Conservation (phyloP, 1,140 invertebrate species). For the Monochamus saltuarius region DNA sequence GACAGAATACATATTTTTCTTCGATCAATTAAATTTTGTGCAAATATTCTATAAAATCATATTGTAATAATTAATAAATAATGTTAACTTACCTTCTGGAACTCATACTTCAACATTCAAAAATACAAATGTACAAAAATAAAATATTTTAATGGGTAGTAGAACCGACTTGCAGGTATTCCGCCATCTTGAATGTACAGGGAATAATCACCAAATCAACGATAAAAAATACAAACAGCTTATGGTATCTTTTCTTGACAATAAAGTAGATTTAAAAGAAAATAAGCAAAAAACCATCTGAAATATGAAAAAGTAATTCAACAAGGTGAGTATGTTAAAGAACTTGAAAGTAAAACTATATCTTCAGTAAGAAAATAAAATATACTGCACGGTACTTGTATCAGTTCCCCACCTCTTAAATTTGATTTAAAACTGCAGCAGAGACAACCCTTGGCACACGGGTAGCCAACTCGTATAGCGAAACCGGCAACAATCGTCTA, state of each 20-base stretch:
- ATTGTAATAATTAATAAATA: too few species aligned
- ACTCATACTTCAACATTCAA: constrained; percentile 33
- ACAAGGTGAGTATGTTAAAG: neutral
- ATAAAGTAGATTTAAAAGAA: too few species aligned
- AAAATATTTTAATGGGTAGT: constrained; percentile 21
- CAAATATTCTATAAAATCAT: neutral
- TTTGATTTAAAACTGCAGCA: too few species aligned
- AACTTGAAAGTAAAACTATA: too few species aligned
- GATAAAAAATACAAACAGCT: too few species aligned
- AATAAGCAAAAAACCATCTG: neutral
- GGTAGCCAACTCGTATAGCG: too few species aligned
- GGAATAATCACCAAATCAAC: constrained; percentile 8
- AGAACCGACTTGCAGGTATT: constrained; percentile 19
- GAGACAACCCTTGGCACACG: too few species aligned
- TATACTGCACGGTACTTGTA: too few species aligned
- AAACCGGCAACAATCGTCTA: too few species aligned
- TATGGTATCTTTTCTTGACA: too few species aligned
- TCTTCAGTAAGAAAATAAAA: too few species aligned
- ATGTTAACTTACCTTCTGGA: constrained; percentile 35
- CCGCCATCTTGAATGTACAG: constrained; percentile 33
- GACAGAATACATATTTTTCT: constrained; percentile 20
- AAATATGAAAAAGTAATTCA: neutral
- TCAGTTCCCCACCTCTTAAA: too few species aligned
- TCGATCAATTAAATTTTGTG: neutral
- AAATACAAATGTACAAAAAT: constrained; percentile 16